Conservation (phyloP, 2,113 vertebrate species). For the Prochilodus magdalenae region DNA sequence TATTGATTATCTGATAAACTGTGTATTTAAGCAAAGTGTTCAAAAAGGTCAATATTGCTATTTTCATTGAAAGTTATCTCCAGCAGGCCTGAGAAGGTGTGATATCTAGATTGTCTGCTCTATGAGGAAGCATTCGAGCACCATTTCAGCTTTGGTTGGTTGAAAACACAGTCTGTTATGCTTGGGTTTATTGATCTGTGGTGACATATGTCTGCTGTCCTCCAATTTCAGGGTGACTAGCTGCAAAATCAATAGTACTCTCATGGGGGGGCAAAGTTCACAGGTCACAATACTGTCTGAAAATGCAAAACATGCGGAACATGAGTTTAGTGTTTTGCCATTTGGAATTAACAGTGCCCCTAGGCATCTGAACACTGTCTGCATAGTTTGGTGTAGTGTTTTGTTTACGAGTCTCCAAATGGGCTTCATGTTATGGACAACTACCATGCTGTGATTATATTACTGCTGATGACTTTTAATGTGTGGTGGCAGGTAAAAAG, state of each 20-base stretch:
- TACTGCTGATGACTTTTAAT: no score
- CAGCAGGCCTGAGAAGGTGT: neutral
- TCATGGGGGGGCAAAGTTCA: constrained; percentile 1
- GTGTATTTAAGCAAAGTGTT: constrained; percentile 2
- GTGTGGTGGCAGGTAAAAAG: no score
- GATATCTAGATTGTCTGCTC: neutral
- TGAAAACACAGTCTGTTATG: constrained; percentile 28
- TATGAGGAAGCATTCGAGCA: neutral
- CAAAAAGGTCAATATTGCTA: neutral
- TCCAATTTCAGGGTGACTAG: constrained; percentile 8
- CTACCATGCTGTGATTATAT: neutral
- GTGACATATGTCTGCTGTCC: constrained; percentile 19
- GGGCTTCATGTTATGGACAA: neutral
- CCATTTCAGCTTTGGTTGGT: neutral
- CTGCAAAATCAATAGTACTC: constrained; percentile 30
- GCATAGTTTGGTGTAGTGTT: neutral
- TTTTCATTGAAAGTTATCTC: neutral
- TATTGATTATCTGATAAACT: constrained; percentile 39
- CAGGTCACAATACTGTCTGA: neutral
- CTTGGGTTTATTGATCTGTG: constrained; percentile 10
- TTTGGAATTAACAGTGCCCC: neutral
- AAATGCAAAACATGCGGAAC: neutral
- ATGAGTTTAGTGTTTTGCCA: neutral
- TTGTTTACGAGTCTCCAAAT: no score
- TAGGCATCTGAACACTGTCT: neutral